Conservation (phyloP, 2,888 invertebrate genomes). For the Lypha dubia region DNA sequence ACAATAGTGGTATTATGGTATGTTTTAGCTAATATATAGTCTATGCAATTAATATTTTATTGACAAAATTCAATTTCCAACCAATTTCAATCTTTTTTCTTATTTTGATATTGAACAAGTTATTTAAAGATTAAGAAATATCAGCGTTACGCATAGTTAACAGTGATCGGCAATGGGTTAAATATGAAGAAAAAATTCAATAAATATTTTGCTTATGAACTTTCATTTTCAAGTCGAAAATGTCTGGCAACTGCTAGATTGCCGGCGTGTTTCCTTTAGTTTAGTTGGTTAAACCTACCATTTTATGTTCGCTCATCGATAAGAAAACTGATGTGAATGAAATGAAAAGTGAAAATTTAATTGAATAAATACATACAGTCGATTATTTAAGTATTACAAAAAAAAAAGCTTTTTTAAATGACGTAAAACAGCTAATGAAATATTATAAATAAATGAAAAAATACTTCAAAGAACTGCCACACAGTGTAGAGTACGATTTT, state of each 20-base stretch:
- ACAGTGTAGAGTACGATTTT: background rate
- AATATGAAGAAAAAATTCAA: slow-evolving; percentile 14
- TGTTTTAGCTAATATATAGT: too few relatives aligned
- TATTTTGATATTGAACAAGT: too few relatives aligned
- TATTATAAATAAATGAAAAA: background rate
- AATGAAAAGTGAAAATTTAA: slow-evolving; percentile 70
- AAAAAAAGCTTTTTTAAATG: slow-evolving; percentile 45
- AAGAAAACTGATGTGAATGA: slow-evolving; percentile 57
- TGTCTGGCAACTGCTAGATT: slow-evolving; percentile 57
- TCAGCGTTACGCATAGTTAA: too few relatives aligned
- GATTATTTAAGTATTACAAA: slow-evolving; percentile 65
- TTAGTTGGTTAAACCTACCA: slow-evolving; percentile 25
- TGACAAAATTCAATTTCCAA: too few relatives aligned
- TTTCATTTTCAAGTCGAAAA: slow-evolving; percentile 71
- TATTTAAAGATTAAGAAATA: too few relatives aligned
- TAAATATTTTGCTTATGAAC: slow-evolving; percentile 56
- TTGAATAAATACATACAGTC: slow-evolving; percentile 68
- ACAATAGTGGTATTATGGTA: too few relatives aligned
- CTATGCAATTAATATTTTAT: too few relatives aligned
- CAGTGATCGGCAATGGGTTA: too few relatives aligned
- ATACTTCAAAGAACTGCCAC: background rate
- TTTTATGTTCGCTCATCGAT: slow-evolving; percentile 56
- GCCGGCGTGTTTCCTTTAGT: background rate
- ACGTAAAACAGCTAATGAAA: slow-evolving; percentile 26
- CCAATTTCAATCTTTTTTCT: too few relatives aligned